Evolutionary conservation across 37 sponge, comb jelly and placozoan genomes (phyloP).

Genomic region (Spongilla lacustris): DNA sequence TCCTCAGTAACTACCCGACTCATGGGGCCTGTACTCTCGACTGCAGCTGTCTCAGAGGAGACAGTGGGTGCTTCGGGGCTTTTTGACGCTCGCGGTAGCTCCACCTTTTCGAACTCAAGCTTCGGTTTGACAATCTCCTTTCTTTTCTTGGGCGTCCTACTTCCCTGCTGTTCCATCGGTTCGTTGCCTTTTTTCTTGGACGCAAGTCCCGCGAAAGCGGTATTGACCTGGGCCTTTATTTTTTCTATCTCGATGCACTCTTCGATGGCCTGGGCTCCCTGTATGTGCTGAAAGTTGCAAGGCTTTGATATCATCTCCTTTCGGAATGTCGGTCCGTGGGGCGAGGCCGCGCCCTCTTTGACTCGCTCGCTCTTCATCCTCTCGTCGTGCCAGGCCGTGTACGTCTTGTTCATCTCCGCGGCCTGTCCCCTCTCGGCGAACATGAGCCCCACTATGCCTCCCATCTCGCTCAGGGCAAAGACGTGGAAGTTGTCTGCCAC

Average conservation of each 20-base stretch:
- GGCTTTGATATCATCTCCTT: slow-evolving; percentile 81
- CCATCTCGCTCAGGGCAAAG: slow-evolving; percentile 52
- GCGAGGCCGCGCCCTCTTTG: slow-evolving; percentile 9
- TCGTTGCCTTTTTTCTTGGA: slow-evolving; percentile 1
- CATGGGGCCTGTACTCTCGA: not conserved
- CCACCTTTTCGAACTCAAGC: slow-evolving; percentile 33
- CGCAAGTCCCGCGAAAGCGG: slow-evolving; percentile 35
- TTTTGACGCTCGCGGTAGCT: slow-evolving; percentile 8
- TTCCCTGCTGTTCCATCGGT: not conserved
- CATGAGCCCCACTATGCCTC: slow-evolving; percentile 59
- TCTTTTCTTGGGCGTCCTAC: slow-evolving; percentile 8
- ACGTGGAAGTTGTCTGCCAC: slow-evolving; percentile 79
- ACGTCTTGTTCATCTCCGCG: slow-evolving; percentile 37
- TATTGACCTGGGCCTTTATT: slow-evolving; percentile 57
- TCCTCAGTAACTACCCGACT: not conserved
- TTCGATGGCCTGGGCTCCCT: slow-evolving; percentile 76
- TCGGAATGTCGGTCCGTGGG: slow-evolving; percentile 20
- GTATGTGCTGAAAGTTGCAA: slow-evolving; percentile 85
- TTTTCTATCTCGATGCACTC: slow-evolving; percentile 78
- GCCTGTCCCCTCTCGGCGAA: slow-evolving; percentile 45
- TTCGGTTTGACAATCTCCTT: slow-evolving; percentile 32
- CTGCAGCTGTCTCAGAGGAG: not conserved
- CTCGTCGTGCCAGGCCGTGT: slow-evolving; percentile 64
- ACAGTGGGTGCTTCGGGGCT: not conserved
- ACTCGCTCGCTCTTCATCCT: slow-evolving; percentile 47